Conservation (phyloP, 1,140 invertebrate species). For the Atta cephalotes region DNA sequence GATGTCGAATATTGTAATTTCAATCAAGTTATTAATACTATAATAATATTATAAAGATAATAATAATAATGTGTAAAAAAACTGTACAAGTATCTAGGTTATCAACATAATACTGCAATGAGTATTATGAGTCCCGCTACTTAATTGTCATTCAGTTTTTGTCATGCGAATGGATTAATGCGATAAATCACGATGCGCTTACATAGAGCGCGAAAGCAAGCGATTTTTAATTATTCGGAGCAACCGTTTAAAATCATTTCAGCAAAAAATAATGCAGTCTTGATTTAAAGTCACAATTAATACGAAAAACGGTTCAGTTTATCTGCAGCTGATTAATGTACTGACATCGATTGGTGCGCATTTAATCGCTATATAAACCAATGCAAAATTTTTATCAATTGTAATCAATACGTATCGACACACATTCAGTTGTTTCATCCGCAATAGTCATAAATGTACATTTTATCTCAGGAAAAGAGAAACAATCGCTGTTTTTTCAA, state of each 20-base stretch:
- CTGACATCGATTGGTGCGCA: conserved; percentile 7
- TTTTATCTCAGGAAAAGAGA: background rate
- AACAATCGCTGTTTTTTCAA: too few relatives aligned
- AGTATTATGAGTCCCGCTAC: background rate
- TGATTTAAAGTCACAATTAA: conserved; percentile 46
- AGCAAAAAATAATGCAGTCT: conserved; percentile 11
- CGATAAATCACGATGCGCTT: conserved; percentile 22
- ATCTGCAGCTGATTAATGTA: conserved; percentile 34
- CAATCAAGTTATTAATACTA: background rate
- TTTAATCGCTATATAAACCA: background rate
- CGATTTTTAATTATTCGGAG: conserved; percentile 7
- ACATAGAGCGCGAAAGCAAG: too few relatives aligned
- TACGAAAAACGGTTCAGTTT: background rate
- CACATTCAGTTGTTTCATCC: background rate
- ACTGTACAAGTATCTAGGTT: background rate
- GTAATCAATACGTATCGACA: background rate
- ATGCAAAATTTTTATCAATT: conserved; percentile 4
- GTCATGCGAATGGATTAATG: conserved; percentile 26
- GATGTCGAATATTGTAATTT: conserved; percentile 39
- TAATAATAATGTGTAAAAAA: background rate
- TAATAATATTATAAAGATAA: conserved; percentile 6
- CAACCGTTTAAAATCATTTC: conserved; percentile 29
- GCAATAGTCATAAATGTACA: background rate
- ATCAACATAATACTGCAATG: background rate
- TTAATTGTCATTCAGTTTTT: background rate